Conservation (phyloP, 2,797 vertebrate species). For the Mallotus villosus region DNA sequence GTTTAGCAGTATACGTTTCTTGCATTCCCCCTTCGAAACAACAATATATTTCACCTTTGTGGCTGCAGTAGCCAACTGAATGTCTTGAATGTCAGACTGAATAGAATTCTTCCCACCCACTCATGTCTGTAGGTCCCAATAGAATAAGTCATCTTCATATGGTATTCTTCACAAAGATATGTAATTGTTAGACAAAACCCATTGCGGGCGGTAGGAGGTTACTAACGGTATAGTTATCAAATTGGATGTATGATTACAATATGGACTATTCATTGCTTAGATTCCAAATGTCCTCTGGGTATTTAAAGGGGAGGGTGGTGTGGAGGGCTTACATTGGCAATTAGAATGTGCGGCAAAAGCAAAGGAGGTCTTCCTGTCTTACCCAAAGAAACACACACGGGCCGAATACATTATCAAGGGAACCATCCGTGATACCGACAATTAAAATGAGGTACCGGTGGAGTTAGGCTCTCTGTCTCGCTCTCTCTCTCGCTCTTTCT, state of each 20-base stretch:
- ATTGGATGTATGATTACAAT: conserved; percentile 69
- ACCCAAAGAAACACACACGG: conserved; percentile 27
- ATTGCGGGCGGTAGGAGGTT: conserved; percentile 45
- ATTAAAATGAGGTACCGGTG: conserved; percentile 42
- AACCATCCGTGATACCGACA: conserved; percentile 50
- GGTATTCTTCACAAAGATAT: neutral
- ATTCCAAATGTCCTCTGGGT: conserved; percentile 20
- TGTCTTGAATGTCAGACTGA: neutral
- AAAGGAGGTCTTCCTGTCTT: conserved; percentile 34
- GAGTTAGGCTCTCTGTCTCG: conserved; percentile 20
- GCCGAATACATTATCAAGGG: conserved; percentile 40
- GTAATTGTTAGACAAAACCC: conserved; percentile 40
- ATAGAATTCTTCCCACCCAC: neutral
- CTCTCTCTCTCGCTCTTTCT: neutral
- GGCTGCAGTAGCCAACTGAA: neutral
- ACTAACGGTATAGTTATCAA: conserved; percentile 55
- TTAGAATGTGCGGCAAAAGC: conserved; percentile 58
- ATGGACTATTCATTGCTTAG: conserved; percentile 35
- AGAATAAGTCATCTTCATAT: neutral
- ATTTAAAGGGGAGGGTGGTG: neutral
- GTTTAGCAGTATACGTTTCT: conserved; percentile 17
- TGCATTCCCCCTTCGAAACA: neutral
- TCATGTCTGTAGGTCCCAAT: neutral
- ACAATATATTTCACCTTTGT: neutral
- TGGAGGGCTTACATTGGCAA: conserved; percentile 50